Evolutionary conservation across 2,797 vertebrate genomes (phyloP).

Genomic region (Lagocephalus sceleratus): DNA sequence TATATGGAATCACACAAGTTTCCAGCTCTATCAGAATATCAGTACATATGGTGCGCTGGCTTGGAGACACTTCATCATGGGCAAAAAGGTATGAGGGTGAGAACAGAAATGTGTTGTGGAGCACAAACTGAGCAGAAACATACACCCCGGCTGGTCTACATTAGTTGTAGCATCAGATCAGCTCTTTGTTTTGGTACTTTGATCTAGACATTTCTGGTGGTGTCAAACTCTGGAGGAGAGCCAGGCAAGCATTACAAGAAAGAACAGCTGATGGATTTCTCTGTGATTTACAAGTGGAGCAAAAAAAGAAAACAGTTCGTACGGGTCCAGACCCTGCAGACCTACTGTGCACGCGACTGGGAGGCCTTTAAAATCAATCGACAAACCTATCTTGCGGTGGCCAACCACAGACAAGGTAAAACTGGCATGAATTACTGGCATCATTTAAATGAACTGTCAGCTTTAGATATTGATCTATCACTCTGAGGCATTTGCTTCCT

Average conservation of each 20-base stretch:
- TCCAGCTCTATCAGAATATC: conserved; percentile 89
- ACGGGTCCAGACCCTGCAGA: conserved; percentile 83
- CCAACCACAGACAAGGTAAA: conserved; percentile 94
- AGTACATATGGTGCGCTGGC: conserved; percentile 88
- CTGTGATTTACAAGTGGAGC: conserved; percentile 96
- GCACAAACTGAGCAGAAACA: not conserved
- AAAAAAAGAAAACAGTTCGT: conserved; percentile 81
- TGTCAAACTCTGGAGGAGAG: conserved; percentile 84
- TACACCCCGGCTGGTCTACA: not conserved
- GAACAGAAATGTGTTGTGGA: not conserved
- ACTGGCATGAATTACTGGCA: too few species aligned
- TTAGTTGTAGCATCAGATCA: not conserved
- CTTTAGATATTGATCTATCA: not conserved
- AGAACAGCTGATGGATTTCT: conserved; percentile 78
- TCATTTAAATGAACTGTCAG: not conserved
- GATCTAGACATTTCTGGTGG: conserved; percentile 86
- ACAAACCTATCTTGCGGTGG: conserved; percentile 89
- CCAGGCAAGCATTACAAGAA: conserved; percentile 59
- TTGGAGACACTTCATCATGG: conserved; percentile 91
- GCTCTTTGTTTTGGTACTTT: conserved; percentile 22
- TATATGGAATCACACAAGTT: conserved; percentile 82
- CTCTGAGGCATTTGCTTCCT: not conserved
- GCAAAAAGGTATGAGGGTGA: conserved; percentile 80
- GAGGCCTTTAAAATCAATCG: conserved; percentile 89
- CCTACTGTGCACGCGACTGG: conserved; percentile 94